These are phyloP conservation scores for Calonectris borealis DNA, from an alignment of 2,113 vertebrate genomes.

Conservation along the genomic window DNA sequence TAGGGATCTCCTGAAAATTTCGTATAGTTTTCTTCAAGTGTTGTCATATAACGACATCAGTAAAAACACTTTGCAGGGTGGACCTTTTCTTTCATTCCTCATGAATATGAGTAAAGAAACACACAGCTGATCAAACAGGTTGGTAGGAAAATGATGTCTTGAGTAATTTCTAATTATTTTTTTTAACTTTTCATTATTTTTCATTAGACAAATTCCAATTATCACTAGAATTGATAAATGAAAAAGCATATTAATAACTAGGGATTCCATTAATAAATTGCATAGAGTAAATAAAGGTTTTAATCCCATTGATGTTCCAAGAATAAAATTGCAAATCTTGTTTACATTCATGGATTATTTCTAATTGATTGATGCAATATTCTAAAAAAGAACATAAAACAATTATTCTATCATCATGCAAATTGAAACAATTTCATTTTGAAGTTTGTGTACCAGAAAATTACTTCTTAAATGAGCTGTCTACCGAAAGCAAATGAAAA, in stretches of 20 bases:
- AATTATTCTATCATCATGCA: constrained; percentile 51
- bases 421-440: constrained; percentile 64
- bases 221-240: background rate
- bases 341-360: constrained; percentile 43
- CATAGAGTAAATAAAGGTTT: background rate
- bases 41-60: background rate
- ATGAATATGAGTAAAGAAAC: background rate
- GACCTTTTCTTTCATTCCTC: background rate
- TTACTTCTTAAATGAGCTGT: constrained; percentile 56
- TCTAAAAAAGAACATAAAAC: constrained; percentile 24
- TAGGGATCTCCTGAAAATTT: background rate
- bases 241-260: background rate
- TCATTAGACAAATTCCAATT: background rate
- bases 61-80: background rate
- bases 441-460: constrained; percentile 75
- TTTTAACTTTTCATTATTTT: background rate
- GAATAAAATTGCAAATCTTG: constrained; percentile 9
- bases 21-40: background rate
- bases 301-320: background rate
- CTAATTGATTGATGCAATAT: constrained; percentile 35
- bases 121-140: background rate
- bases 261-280: background rate
- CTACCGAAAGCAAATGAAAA: constrained; percentile 48
- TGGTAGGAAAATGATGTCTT: background rate
- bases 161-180: background rate